phyloP scores from a whole-genome alignment of 2,888 invertebrate genomes.

The Adineta ricciae region DNA sequence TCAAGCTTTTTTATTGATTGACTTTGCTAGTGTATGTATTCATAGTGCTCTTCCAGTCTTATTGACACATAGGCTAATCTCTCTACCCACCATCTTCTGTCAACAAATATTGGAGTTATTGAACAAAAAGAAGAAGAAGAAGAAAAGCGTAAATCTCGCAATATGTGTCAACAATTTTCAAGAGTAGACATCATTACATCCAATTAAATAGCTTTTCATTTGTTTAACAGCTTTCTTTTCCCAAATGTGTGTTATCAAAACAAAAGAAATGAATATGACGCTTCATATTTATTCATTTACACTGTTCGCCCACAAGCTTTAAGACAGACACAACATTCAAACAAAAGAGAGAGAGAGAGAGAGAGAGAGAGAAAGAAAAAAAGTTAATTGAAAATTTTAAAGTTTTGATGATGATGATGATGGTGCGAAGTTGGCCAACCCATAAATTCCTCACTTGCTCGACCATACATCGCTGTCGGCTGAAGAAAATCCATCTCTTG shows the following conservation, averaged over 20 bases:
- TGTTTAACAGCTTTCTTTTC: conserved; percentile 3
- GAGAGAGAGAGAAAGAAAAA: background rate
- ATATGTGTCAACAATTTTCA: conserved; percentile 9
- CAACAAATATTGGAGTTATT: background rate
- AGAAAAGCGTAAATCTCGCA: background rate
- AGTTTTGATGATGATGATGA: conserved; percentile 11
- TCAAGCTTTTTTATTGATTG: conserved; percentile 7
- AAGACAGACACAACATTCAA: conserved; percentile 13
- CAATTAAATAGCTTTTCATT: conserved; percentile 13
- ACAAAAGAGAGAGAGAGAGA: background rate
- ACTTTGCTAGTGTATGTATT: background rate
- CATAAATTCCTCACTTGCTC: conserved; percentile 7
- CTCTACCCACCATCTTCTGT: conserved; percentile 13
- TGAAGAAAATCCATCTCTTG: conserved; percentile 8
- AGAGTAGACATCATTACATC: conserved; percentile 15
- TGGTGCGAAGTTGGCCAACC: background rate
- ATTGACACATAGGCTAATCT: conserved; percentile 9
- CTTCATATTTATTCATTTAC: conserved; percentile 15
- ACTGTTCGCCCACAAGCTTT: conserved; percentile 15
- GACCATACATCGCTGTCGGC: background rate
- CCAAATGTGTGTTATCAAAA: conserved; percentile 2
- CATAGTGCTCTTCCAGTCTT: background rate
- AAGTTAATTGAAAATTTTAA: conserved; percentile 15
- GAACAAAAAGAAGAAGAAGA: conserved; percentile 2
- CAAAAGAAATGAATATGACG: conserved; percentile 4